These are phyloP conservation scores for Heliconius nattereri DNA, from an alignment of 1,140 invertebrate species.

Conservation along the genomic window DNA sequence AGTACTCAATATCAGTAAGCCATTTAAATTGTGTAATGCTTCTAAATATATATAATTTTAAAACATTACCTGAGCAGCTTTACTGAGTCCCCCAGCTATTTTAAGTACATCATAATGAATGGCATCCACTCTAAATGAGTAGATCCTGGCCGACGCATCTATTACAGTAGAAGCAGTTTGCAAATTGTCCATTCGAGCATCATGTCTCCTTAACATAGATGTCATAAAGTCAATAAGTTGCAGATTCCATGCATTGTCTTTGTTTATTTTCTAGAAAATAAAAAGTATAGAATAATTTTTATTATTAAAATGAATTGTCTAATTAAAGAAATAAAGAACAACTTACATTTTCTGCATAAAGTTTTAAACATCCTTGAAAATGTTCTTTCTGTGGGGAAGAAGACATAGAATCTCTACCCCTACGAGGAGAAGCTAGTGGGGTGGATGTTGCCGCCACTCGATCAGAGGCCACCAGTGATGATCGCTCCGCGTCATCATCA, in stretches of 20 bases:
- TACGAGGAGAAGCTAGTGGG: constrained; percentile 56
- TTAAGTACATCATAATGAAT: constrained; percentile 89
- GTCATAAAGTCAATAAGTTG: constrained; percentile 92
- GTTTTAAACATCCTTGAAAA: constrained; percentile 85
- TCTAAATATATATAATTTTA: no score
- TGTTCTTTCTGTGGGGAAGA: constrained; percentile 83
- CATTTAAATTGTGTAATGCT: neutral
- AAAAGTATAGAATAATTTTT: constrained; percentile 19
- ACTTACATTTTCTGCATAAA: constrained; percentile 86
- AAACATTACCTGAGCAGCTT: constrained; percentile 71
- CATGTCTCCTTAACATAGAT: constrained; percentile 85
- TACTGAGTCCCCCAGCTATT: constrained; percentile 85
- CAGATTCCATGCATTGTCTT: constrained; percentile 92
- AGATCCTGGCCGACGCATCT: constrained; percentile 92
- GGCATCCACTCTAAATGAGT: constrained; percentile 89
- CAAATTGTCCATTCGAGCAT: constrained; percentile 85
- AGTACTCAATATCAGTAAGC: no score
- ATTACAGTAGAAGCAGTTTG: constrained; percentile 90
- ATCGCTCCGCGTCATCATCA: constrained; percentile 81
- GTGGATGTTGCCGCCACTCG: constrained; percentile 67
- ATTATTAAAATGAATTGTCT: neutral
- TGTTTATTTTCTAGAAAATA: constrained; percentile 87
- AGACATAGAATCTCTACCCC: constrained; percentile 60
- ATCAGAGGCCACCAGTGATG: constrained; percentile 74
- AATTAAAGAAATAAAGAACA: neutral